These are phyloP conservation scores for Cydia strobilella DNA, from an alignment of 1,140 invertebrate species.

Conservation along the genomic window DNA sequence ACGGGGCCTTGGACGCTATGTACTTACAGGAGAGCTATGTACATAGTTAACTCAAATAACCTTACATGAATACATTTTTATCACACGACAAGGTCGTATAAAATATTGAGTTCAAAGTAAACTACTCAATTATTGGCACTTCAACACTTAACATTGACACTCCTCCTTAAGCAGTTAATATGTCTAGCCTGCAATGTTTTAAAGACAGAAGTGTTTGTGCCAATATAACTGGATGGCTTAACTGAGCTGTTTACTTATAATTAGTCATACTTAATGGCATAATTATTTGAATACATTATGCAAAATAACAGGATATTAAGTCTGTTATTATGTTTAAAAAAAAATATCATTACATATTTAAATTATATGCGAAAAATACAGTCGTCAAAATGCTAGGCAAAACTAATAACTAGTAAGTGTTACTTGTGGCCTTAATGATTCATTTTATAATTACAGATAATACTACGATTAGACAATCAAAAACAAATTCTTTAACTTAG, in stretches of 20 bases:
- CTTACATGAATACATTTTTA: neutral
- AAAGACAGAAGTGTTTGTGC: neutral
- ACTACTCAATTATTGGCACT: slow-evolving; percentile 3
- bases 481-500: slow-evolving; percentile 36
- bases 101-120: neutral
- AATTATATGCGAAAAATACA: slow-evolving; percentile 22
- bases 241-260: neutral
- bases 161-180: neutral
- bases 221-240: neutral
- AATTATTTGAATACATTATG: neutral
- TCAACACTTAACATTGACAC: neutral
- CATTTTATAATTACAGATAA: slow-evolving; percentile 12
- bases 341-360: slow-evolving; percentile 4
- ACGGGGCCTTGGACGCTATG: neutral
- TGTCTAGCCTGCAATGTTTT: neutral
- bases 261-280: neutral
- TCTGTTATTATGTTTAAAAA: neutral
- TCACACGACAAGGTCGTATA: neutral
- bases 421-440: slow-evolving; percentile 28
- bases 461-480: slow-evolving; percentile 22
- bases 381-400: slow-evolving; percentile 21
- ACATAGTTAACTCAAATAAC: neutral
- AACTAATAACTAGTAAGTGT: slow-evolving; percentile 13
- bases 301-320: neutral
- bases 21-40: neutral